Conservation (phyloP, 2,797 vertebrate species). For the Amazona ochrocephala region DNA sequence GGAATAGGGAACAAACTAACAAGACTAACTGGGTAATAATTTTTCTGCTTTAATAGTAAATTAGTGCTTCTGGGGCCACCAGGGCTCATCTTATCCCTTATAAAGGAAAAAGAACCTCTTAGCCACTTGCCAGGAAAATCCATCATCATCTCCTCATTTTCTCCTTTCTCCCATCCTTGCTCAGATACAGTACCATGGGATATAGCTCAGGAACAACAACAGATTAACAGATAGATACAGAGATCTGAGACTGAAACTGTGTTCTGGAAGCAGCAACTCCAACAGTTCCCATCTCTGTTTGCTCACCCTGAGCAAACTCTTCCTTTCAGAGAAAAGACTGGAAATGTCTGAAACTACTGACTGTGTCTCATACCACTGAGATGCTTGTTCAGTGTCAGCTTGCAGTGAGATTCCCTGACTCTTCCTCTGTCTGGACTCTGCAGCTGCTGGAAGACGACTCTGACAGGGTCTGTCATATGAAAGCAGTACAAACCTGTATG, state of each 20-base stretch:
- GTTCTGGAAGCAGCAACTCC: background rate
- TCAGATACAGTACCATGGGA: background rate
- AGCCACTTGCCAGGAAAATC: background rate
- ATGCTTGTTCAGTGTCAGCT: background rate
- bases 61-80: background rate
- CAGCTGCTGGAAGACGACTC: background rate
- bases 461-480: background rate
- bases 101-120: background rate
- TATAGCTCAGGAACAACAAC: background rate
- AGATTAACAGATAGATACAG: background rate
- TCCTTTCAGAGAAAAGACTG: background rate
- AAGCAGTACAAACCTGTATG: background rate
- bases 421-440: background rate
- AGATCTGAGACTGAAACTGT: background rate
- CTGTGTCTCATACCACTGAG: background rate
- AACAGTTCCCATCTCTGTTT: background rate
- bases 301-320: background rate
- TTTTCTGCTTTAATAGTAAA: background rate
- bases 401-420: background rate
- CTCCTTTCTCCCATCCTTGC: background rate
- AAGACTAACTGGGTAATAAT: background rate
- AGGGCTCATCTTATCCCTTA: background rate
- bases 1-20: background rate
- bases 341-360: background rate
- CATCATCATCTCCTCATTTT: background rate